Conservation (phyloP, 2,113 vertebrate species). For the Melierax canorus region DNA sequence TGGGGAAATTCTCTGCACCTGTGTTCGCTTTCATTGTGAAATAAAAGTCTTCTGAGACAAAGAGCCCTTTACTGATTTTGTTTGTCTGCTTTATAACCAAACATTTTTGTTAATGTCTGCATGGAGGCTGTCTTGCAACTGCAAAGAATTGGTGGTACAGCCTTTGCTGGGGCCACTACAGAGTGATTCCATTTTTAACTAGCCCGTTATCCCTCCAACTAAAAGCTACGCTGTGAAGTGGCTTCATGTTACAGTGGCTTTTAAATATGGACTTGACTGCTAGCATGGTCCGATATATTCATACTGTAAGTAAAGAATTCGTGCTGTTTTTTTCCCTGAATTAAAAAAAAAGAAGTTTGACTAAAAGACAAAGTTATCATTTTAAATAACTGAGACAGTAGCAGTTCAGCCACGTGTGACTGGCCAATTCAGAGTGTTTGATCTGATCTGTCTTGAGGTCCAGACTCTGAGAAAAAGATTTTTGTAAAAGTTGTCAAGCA, state of each 20-base stretch:
- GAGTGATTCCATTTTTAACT: neutral
- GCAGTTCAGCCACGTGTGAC: neutral
- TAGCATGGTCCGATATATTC: neutral
- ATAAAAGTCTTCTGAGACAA: neutral
- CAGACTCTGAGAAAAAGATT: neutral
- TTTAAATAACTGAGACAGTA: neutral
- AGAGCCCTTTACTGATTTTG: neutral
- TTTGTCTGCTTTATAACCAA: neutral
- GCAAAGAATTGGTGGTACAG: neutral
- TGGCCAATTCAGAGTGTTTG: neutral
- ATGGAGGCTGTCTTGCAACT: neutral
- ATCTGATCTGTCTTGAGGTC: neutral
- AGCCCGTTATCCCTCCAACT: neutral
- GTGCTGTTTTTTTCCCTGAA: neutral
- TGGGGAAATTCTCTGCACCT: neutral
- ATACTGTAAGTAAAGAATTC: neutral
- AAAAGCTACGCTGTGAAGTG: neutral
- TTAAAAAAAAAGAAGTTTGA: neutral
- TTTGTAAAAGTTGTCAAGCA: neutral
- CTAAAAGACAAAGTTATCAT: neutral
- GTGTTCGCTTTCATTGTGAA: neutral
- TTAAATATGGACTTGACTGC: neutral
- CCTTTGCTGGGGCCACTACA: neutral
- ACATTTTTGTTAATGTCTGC: neutral
- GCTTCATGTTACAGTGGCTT: neutral